Percentiles rank a stretch among this genome's conserved stretches.
Evolutionary conservation across 2,888 invertebrate genomes (phyloP).

Genomic region (Clusia tigrina): DNA sequence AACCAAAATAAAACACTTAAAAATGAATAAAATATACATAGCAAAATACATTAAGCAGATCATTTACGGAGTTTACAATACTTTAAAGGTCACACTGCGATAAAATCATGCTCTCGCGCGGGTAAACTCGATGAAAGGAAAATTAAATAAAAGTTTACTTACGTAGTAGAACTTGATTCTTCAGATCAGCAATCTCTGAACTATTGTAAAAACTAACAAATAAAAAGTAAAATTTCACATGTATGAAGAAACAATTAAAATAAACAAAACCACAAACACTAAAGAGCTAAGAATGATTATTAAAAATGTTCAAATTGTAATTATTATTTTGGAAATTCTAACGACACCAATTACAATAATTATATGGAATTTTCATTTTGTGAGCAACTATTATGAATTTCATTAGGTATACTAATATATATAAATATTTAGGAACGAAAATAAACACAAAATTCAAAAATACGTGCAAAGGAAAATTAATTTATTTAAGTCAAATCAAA

Average conservation of each 20-base stretch:
- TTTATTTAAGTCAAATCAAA: no score
- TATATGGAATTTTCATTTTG: constrained; percentile 35
- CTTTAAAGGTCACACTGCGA: neutral
- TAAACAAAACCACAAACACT: constrained; percentile 4
- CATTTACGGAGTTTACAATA: neutral
- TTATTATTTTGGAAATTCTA: neutral
- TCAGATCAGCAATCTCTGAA: no score
- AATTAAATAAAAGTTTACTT: neutral
- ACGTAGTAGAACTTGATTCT: neutral
- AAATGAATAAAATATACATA: neutral
- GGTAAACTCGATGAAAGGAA: neutral
- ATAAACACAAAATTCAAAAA: constrained; percentile 24
- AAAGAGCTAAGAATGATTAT: constrained; percentile 11
- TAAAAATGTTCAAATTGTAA: constrained; percentile 5
- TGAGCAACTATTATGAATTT: constrained; percentile 58
- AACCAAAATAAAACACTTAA: neutral
- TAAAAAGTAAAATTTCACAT: neutral
- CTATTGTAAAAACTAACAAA: neutral
- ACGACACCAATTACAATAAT: constrained; percentile 27
- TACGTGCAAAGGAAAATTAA: neutral
- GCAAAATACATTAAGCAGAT: neutral
- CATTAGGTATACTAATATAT: no score
- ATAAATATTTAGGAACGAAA: constrained; percentile 16
- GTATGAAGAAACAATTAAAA: neutral
- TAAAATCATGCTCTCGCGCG: neutral